Evolutionary conservation across 2,113 vertebrate species (phyloP).

Genomic region (Cyprinodon brontotheroides): DNA sequence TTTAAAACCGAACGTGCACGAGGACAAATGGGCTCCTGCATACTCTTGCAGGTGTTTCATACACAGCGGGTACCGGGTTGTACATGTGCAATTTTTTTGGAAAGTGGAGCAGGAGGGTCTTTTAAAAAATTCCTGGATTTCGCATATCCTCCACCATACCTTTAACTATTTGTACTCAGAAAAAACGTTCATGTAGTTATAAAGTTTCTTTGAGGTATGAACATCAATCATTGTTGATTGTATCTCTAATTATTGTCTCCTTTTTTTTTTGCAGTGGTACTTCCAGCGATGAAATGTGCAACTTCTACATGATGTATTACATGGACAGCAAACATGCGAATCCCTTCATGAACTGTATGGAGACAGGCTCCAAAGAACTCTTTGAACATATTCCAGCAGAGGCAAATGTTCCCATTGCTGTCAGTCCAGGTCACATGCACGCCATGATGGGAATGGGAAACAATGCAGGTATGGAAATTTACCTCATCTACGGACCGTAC

Average conservation of each 20-base stretch:
- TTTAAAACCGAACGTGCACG: no score
- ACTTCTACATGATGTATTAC: slow-evolving; percentile 99
- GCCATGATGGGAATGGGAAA: slow-evolving; percentile 80
- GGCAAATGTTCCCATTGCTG: slow-evolving; percentile 86
- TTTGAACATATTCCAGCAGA: slow-evolving; percentile 89
- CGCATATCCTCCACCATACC: no score
- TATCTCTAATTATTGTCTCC: background rate
- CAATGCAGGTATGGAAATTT: slow-evolving; percentile 81
- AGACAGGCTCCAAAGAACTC: slow-evolving; percentile 81
- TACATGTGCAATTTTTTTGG: no score
- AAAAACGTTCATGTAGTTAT: background rate
- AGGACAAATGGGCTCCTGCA: no score
- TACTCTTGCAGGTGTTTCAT: no score
- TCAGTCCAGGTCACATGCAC: slow-evolving; percentile 82
- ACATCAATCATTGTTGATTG: background rate
- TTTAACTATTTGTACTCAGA: background rate
- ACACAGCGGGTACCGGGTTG: no score
- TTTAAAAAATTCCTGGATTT: no score
- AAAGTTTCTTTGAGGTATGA: background rate
- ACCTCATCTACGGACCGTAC: background rate
- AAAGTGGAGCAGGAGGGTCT: no score
- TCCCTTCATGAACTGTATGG: slow-evolving; percentile 91
- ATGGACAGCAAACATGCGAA: slow-evolving; percentile 90
- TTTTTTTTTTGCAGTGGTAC: slow-evolving; percentile 82
- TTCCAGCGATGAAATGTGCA: slow-evolving; percentile 96